Conservation (phyloP, 2,797 vertebrate genomes). For the Pelobates cultripes region DNA sequence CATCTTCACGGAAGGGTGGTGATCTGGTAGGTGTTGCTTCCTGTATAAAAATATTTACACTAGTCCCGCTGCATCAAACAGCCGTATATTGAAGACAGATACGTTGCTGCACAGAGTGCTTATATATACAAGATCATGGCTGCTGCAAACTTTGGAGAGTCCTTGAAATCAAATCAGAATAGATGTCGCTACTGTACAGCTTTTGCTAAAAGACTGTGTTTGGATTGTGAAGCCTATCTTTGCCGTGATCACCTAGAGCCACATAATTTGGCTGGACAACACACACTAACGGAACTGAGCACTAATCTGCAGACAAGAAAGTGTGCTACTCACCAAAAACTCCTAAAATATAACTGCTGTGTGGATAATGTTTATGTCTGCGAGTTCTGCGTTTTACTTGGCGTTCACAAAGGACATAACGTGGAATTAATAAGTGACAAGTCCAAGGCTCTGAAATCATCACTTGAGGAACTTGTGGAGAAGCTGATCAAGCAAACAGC, state of each 20-base stretch:
- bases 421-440: not conserved
- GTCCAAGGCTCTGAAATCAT: not conserved
- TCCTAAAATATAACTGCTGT: not conserved
- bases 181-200: not conserved
- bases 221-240: slow-evolving; percentile 5
- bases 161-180: no score
- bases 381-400: not conserved
- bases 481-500: not conserved
- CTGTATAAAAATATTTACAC: no score
- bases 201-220: not conserved
- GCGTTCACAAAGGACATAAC: not conserved
- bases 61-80: no score
- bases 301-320: not conserved
- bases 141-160: no score
- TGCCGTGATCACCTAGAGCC: not conserved
- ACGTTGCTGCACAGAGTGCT: no score
- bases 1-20: no score
- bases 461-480: not conserved
- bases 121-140: no score
- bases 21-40: no score
- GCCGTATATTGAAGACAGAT: no score
- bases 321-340: not conserved
- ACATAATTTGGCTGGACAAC: not conserved
- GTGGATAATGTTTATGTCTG: not conserved
- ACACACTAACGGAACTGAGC: not conserved